Percentiles rank a stretch among this genome's conserved stretches.
These are phyloP conservation scores for Drosophila robusta DNA, from an alignment of 2,888 invertebrate species.

Conservation along the genomic window DNA sequence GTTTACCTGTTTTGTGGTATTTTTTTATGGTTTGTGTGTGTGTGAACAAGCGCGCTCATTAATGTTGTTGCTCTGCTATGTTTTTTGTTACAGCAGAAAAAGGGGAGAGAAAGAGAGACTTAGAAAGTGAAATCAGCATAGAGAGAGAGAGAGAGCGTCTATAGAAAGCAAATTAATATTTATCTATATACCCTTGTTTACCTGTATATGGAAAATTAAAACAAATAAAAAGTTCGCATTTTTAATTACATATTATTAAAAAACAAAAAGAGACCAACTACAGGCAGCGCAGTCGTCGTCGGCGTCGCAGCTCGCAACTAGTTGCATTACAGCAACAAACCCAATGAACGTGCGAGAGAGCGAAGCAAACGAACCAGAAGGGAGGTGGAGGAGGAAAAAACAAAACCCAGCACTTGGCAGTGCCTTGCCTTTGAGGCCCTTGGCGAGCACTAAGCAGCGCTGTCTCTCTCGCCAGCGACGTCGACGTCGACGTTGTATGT, in stretches of 20 bases:
- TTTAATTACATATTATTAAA: background rate
- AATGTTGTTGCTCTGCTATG: constrained; percentile 8
- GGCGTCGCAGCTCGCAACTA: background rate
- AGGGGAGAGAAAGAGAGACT: background rate
- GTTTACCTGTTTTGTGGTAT: constrained; percentile 2
- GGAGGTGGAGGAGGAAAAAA: background rate
- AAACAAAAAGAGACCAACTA: background rate
- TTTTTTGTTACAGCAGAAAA: background rate
- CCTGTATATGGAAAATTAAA: background rate
- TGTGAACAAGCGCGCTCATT: background rate
- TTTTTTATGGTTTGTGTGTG: constrained; percentile 8
- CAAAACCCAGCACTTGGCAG: constrained; percentile 11
- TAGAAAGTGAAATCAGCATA: background rate
- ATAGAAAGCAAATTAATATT: background rate
- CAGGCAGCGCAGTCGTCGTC: background rate
- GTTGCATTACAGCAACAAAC: constrained; percentile 21
- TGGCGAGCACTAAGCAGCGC: background rate
- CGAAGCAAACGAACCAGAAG: constrained; percentile 1
- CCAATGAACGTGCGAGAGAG: constrained; percentile 5
- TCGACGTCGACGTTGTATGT: background rate
- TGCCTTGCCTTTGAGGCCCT: constrained; percentile 20
- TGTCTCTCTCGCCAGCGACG: background rate
- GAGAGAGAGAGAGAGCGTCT: background rate
- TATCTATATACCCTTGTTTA: background rate
- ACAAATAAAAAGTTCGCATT: background rate